Evolutionary conservation across 2,113 vertebrate genomes (phyloP).

Genomic region (Ptychochromis oligacanthus): DNA sequence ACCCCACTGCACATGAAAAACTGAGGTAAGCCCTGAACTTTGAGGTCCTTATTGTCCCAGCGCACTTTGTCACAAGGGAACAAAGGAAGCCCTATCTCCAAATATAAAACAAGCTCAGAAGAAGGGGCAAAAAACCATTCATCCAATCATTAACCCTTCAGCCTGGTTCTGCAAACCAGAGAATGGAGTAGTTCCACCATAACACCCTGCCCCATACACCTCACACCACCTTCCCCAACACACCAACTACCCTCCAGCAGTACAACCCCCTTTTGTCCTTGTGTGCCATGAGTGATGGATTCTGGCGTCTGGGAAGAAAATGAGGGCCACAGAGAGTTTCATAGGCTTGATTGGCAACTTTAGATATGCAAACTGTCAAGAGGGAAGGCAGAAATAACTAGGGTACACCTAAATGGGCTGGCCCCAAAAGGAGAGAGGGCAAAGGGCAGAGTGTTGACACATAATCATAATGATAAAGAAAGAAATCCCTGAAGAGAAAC

Average conservation of each 20-base stretch:
- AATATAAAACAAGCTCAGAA: slow-evolving; percentile 66
- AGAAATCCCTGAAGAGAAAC: slow-evolving; percentile 62
- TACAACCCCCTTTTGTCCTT: slow-evolving; percentile 73
- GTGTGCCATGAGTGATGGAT: slow-evolving; percentile 76
- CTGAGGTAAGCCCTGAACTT: slow-evolving; percentile 70
- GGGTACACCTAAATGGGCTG: slow-evolving; percentile 49
- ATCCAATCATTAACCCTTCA: slow-evolving; percentile 73
- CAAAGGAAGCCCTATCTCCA: slow-evolving; percentile 61
- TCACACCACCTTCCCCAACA: slow-evolving; percentile 53
- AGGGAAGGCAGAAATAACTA: slow-evolving; percentile 64
- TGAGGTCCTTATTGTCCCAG: slow-evolving; percentile 67
- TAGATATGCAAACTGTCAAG: slow-evolving; percentile 73
- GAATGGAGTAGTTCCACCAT: slow-evolving; percentile 75
- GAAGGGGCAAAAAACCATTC: slow-evolving; percentile 75
- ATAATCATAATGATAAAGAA: slow-evolving; percentile 73
- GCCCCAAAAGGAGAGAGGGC: slow-evolving; percentile 51
- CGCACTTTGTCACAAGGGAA: slow-evolving; percentile 73
- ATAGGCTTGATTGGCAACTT: slow-evolving; percentile 76
- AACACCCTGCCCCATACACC: slow-evolving; percentile 68
- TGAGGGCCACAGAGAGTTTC: slow-evolving; percentile 54
- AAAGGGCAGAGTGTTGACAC: slow-evolving; percentile 53
- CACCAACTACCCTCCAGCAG: slow-evolving; percentile 57
- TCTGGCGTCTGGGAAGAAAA: slow-evolving; percentile 71
- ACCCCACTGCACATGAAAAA: slow-evolving; percentile 79
- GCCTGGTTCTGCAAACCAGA: slow-evolving; percentile 63